A percentile compares a stretch with the other conserved stretches of the same genome.
Evolutionary conservation across 2,797 vertebrate genomes (phyloP).

Genomic region (Cyprinodon diabolis): DNA sequence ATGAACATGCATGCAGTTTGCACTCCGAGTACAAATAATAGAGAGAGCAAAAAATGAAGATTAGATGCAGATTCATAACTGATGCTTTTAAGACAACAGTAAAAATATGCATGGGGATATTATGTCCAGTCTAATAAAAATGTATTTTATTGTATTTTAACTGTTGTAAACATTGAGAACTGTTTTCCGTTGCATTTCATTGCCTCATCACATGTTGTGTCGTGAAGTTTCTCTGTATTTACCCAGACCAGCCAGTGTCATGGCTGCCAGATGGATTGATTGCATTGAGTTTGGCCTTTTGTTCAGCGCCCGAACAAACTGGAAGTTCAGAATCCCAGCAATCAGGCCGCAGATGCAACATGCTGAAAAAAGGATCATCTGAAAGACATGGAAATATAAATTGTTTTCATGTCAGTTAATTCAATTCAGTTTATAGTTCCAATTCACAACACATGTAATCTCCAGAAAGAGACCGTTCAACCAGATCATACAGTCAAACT

Average conservation of each 20-base stretch:
- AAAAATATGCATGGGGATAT: not conserved
- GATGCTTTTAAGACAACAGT: not conserved
- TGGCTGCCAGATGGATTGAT: conserved; percentile 91
- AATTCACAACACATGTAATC: no score
- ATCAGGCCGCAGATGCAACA: conserved; percentile 99
- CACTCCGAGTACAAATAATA: no score
- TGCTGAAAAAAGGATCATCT: conserved; percentile 99
- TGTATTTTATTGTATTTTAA: not conserved
- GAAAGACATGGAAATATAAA: conserved; percentile 23
- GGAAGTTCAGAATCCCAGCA: conserved; percentile 97
- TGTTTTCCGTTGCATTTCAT: not conserved
- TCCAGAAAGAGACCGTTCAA: no score
- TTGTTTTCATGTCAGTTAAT: conserved; percentile 21
- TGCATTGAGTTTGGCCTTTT: conserved; percentile 87
- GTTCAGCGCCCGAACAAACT: conserved; percentile 94
- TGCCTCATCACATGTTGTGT: not conserved
- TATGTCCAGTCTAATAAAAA: not conserved
- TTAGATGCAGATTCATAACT: not conserved
- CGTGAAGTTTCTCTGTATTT: conserved; percentile 12
- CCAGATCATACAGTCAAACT: no score
- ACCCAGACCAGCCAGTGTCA: conserved; percentile 94
- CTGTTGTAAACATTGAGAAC: not conserved
- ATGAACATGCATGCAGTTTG: not conserved
- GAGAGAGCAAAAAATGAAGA: not conserved
- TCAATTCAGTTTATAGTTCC: not conserved